Base-by-base conservation (phyloP, 2,113 vertebrate species). In the Podilymbus podiceps region DNA sequence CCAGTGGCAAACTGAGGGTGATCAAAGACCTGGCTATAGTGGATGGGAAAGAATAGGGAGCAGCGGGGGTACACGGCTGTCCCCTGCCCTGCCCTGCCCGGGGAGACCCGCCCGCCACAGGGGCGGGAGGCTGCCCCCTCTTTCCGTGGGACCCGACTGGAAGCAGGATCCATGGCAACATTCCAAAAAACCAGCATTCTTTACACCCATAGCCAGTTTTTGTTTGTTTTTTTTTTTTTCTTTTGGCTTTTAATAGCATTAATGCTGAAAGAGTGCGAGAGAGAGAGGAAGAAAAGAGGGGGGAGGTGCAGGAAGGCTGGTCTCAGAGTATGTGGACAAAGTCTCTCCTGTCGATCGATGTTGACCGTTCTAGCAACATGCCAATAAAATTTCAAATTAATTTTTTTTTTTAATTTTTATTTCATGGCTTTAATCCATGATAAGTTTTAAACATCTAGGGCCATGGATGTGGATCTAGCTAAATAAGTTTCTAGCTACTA, bases 1-100 rank as follows among this genome's bases (percentile, higher is more conserved):
- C 99, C 97, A 98, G 99, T 62, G 99, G 99, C 79, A 98, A 98
- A 96, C 97, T 98, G 95, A 96, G 98, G 27, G 99, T 99, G 97
- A 98, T 99, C 87, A 98, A 99, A 97, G 99, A 99, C 98, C 98
- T 99, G 93, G 98, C 98, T 9, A 97, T 99, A 96, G 99, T 99
- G 84, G 98, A 98, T 83, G 98, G 96, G 91, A 99, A 99, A 93
- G 98, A 99, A 95, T 99, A 97, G 94, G 96, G 49, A 78, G 40
- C 16, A 63, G 85, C 53, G 24, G 66, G 72, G 68, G 31, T 72
- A 66, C n/a, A n/a, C n/a, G n/a, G n/a, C n/a, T n/a, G n/a, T n/a
- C n/a, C n/a, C n/a, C n/a, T n/a, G n/a, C n/a, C n/a, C n/a, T n/a
- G 86, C 88, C 89, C 93, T 84, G 56, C 56, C 50, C 2, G 92